These are phyloP conservation scores for Notothenia coriiceps DNA, from an alignment of 2,113 vertebrate species.

Conservation along the genomic window DNA sequence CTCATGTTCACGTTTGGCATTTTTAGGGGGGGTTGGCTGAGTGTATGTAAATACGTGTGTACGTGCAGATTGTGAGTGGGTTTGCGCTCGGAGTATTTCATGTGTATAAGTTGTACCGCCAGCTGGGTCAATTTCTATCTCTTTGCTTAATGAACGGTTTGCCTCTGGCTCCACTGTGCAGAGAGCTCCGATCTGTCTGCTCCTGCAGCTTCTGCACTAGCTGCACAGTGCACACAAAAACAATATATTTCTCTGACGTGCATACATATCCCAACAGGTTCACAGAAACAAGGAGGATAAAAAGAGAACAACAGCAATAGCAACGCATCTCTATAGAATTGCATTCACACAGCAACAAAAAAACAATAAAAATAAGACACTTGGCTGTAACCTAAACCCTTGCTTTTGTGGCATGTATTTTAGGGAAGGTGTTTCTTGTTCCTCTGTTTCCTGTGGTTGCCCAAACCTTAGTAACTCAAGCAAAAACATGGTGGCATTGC, in stretches of 20 bases:
- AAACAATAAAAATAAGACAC: not conserved
- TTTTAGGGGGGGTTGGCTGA: not conserved
- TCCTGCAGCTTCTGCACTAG: slow-evolving; percentile 59
- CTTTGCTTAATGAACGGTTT: slow-evolving; percentile 82
- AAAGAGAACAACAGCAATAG: slow-evolving; percentile 7
- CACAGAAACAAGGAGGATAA: slow-evolving; percentile 11
- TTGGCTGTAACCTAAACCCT: not conserved
- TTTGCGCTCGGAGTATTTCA: slow-evolving; percentile 30
- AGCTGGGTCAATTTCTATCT: slow-evolving; percentile 76
- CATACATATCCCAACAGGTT: slow-evolving; percentile 66
- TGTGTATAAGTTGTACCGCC: slow-evolving; percentile 67
- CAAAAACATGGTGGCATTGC: not conserved
- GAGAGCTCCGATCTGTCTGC: slow-evolving; percentile 69
- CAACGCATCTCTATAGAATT: not conserved
- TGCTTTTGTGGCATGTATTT: not conserved
- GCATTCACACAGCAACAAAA: not conserved
- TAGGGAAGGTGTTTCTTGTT: not conserved
- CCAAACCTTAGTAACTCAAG: not conserved
- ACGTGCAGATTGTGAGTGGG: slow-evolving; percentile 27
- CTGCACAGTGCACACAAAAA: slow-evolving; percentile 58
- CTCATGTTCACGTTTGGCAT: slow-evolving; percentile 13
- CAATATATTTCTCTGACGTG: slow-evolving; percentile 35
- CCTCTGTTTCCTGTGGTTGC: slow-evolving; percentile 13
- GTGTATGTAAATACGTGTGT: slow-evolving; percentile 33
- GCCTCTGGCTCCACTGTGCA: slow-evolving; percentile 71